A percentile compares a stretch with the other conserved stretches of the same genome.
Conservation (phyloP, 2,888 invertebrate species). For the Amaurobius ferox region DNA sequence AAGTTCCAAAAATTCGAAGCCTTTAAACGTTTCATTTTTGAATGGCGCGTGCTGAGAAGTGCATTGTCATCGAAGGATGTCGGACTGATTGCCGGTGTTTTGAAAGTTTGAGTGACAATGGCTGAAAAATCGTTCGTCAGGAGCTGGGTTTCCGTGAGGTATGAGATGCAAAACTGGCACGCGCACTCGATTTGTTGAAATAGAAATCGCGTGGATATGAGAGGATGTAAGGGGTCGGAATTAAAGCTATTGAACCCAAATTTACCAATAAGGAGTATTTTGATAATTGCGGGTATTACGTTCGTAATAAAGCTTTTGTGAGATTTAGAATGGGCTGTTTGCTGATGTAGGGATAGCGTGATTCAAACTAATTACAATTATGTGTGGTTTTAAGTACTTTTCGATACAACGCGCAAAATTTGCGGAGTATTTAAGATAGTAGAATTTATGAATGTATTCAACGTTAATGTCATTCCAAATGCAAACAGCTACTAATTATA, state of each 20-base stretch:
- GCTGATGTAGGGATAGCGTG: neutral
- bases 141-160: neutral
- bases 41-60: slow-evolving; percentile 13
- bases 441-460: too few relatives aligned
- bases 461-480: too few relatives aligned
- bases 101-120: slow-evolving; percentile 8
- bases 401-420: too few relatives aligned
- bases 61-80: slow-evolving; percentile 16
- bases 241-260: neutral
- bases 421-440: too few relatives aligned
- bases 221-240: neutral
- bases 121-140: slow-evolving; percentile 7
- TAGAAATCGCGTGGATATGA: neutral
- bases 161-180: neutral
- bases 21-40: neutral
- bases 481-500: too few relatives aligned
- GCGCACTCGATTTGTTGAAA: slow-evolving; percentile 16
- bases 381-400: too few relatives aligned
- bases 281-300: neutral
- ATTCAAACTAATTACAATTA: neutral
- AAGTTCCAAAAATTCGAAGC: neutral
- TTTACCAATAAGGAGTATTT: neutral
- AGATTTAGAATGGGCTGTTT: neutral
- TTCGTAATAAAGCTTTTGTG: neutral
- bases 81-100: neutral